Base-by-base conservation (phyloP, 2,888 invertebrate genomes). In the Heliconius cydno region DNA sequence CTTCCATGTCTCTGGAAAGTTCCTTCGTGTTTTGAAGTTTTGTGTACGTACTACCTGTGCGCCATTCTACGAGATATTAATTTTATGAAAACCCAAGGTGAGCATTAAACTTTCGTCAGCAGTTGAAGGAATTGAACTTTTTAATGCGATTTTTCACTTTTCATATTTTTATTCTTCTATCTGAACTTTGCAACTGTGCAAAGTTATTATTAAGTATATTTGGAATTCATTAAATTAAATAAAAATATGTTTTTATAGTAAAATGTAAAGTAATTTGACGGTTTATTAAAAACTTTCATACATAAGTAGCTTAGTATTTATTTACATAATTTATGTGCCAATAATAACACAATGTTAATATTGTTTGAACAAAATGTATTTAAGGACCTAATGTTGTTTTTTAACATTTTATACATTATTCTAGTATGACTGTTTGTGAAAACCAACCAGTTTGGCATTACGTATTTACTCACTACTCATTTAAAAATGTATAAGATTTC, bases 1-100 rank as follows among this genome's bases (percentile, higher is more conserved):
- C 87, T 90, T 90, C 87, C 89, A 87, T 91, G 91, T 92, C 92
- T 88, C 90, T 86, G 86, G 89, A 89, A 92, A 92, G 88, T 92
- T 92, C 79, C 82, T 84, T 86, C 88, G 83, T 86, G 87, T 90
- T 89, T 86, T 86, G 86, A 91, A 92, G 87, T 91, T 91, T 85
- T 86, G 88, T 89, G 90, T 92, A 92, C 34, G 34, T 34, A 34
- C 34, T 34, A 34, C 91, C 90, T 91, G 88, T 85, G 88, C 88
- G 85, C 85, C 85, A 86, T 85, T 86, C 83, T 86, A 84, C 83
- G 85, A 87, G 89, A 90, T 92, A 92, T 92, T 92, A 92, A 91
- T 92, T 91, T 92, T 89, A 90, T 89, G 88, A 90, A 92, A 91
- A 89, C 85, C 84, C 81, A 80, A 87, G 87, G 86, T 86, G 86